phyloP scores from a whole-genome alignment of 2,113 vertebrate species.

The Odontophorus gujanensis region DNA sequence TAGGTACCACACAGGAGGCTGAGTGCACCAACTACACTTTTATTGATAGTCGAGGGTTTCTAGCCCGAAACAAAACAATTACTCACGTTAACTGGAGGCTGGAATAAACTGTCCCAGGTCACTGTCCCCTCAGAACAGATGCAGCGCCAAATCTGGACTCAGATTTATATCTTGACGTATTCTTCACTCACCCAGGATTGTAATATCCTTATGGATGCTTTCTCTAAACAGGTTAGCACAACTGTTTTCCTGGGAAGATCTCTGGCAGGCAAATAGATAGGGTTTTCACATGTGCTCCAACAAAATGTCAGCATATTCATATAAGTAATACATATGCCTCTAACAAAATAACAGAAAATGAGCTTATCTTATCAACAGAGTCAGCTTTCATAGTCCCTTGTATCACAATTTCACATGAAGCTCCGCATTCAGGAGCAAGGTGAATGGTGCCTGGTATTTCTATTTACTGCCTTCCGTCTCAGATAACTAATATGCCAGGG shows the following conservation, averaged over 20 bases:
- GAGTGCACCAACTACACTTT: constrained; percentile 7
- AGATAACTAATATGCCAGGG: background rate
- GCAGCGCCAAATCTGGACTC: background rate
- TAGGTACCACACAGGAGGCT: constrained; percentile 42
- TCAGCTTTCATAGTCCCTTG: background rate
- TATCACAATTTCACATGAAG: background rate
- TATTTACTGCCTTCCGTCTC: background rate
- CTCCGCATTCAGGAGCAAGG: background rate
- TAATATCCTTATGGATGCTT: background rate
- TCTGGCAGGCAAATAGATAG: constrained; percentile 17
- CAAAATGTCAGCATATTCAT: constrained; percentile 2
- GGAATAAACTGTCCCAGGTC: background rate
- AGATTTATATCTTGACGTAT: background rate
- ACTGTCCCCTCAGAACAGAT: background rate
- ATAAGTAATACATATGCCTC: background rate
- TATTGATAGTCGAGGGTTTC: background rate
- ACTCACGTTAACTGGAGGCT: constrained; percentile 42
- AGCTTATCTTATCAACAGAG: background rate
- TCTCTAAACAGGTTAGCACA: constrained; percentile 1
- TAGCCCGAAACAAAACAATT: constrained; percentile 43
- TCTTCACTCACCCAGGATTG: background rate
- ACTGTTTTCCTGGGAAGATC: constrained; percentile 21
- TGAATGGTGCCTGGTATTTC: background rate
- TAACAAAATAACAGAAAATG: constrained; percentile 21
- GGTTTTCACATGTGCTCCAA: background rate